Base-by-base conservation (phyloP, 2,888 invertebrate genomes). In the Beris morrisii region DNA sequence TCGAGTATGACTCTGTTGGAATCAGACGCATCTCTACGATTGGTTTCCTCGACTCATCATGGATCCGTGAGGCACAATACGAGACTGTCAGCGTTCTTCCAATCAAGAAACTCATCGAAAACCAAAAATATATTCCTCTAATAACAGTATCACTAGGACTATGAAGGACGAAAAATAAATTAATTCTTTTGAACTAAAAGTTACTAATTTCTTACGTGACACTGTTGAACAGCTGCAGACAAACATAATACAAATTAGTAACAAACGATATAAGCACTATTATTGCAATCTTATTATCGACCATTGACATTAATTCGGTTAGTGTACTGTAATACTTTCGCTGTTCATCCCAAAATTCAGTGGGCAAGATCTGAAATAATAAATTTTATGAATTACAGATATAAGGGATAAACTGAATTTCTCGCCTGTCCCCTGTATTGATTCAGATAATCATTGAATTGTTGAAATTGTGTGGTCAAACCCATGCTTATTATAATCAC, bases 211-310 rank as follows among this genome's bases (percentile, higher is more conserved):
- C 84, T 83, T 78, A 89, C 88, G 86, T 85, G 67, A 89, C 82
- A 38, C 87, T 88, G 72, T 86, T 82, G 71, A 87, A 87, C 5
- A 89, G 80, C 72, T 89, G 89, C 54, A 89, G 80, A 70, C 89
- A 88, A 70, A 89, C 88, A 73, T 89, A 89, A 75, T 87, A 89
- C 38, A 88, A 82, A 75, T 89, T 88, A 71, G 85, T 88, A 50
- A 84, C 78, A 72, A 87, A 88, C 0, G 88, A 88, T 9, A 89
- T 77, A 0, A 88, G 76, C 1, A 88, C 83, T 55, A 89, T 79
- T 22, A 83, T 79, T 5, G 87, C 85, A 13, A 89, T 81, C 46
- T 84, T 80, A 5, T 77, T 75, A 72, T 89, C 87, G 1, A 88
- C 81, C 57, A 78, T 79, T 53, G 83, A 81, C 3, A 87, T 86